phyloP scores from a whole-genome alignment of 2,113 vertebrate genomes.

The Gnathonemus echidnorhynchus region DNA sequence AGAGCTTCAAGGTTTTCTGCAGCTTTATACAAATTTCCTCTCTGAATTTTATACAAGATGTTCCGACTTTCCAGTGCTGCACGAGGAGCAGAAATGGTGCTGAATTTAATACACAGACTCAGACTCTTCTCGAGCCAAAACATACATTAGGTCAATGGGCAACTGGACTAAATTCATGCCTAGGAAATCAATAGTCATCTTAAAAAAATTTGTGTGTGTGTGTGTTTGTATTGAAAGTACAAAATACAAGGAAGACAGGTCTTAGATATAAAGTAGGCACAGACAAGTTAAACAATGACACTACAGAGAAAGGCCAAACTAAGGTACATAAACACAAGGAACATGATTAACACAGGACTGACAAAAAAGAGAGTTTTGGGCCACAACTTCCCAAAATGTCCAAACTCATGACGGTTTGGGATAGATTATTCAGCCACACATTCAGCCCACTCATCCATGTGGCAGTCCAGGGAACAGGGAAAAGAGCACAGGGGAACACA shows the following conservation, averaged over 20 bases:
- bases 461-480: neutral
- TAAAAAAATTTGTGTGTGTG: neutral
- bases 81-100: neutral
- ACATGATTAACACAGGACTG: neutral
- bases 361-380: no score
- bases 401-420: no score
- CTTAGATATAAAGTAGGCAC: neutral
- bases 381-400: no score
- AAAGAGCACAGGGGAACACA: neutral
- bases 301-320: neutral
- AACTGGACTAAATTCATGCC: neutral
- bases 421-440: no score
- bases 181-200: neutral
- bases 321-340: neutral
- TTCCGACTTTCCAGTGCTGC: neutral
- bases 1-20: neutral
- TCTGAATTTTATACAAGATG: neutral
- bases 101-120: neutral
- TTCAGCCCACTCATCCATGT: neutral
- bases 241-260: neutral
- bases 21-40: neutral
- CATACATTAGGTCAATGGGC: neutral
- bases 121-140: neutral
- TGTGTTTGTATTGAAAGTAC: neutral
- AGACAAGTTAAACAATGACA: neutral